A percentile compares a stretch with the other conserved stretches of the same genome.
Conservation (phyloP, 2,888 invertebrate genomes). For the Leptura quadrifasciata region DNA sequence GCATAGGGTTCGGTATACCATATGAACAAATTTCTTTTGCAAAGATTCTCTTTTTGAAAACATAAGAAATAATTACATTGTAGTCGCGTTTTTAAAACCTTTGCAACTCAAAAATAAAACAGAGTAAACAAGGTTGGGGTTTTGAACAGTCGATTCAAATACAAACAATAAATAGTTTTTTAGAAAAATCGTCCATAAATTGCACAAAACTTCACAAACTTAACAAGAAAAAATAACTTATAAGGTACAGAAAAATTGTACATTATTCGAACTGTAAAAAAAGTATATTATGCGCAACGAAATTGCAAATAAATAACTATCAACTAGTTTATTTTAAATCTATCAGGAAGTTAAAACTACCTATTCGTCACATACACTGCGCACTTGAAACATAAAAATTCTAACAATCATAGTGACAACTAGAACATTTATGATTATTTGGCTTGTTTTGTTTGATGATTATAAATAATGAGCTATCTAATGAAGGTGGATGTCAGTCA, state of each 20-base stretch:
- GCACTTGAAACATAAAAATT: constrained; percentile 68
- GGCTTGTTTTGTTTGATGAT: constrained; percentile 64
- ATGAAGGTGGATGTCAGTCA: constrained; percentile 73
- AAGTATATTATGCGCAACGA: constrained; percentile 58
- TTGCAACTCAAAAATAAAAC: constrained; percentile 54
- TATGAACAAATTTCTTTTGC: constrained; percentile 29
- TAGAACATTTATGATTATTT: constrained; percentile 73
- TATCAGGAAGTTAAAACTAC: constrained; percentile 52
- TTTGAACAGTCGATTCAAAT: constrained; percentile 66
- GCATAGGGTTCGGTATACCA: constrained; percentile 35
- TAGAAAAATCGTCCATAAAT: constrained; percentile 53
- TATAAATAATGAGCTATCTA: constrained; percentile 70
- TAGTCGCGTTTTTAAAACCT: constrained; percentile 44
- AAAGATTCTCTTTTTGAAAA: constrained; percentile 11
- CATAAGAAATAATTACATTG: constrained; percentile 29
- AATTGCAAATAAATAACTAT: constrained; percentile 60
- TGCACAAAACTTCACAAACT: constrained; percentile 55
- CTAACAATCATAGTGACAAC: constrained; percentile 70
- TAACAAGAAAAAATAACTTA: constrained; percentile 58
- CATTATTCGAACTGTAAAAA: constrained; percentile 54
- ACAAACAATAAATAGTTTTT: constrained; percentile 40
- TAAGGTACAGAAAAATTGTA: constrained; percentile 57
- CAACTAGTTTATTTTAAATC: constrained; percentile 46
- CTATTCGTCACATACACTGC: constrained; percentile 66
- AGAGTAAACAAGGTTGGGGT: constrained; percentile 65